Conservation (phyloP, 2,888 invertebrate genomes). For the Mellilla xanthometata region DNA sequence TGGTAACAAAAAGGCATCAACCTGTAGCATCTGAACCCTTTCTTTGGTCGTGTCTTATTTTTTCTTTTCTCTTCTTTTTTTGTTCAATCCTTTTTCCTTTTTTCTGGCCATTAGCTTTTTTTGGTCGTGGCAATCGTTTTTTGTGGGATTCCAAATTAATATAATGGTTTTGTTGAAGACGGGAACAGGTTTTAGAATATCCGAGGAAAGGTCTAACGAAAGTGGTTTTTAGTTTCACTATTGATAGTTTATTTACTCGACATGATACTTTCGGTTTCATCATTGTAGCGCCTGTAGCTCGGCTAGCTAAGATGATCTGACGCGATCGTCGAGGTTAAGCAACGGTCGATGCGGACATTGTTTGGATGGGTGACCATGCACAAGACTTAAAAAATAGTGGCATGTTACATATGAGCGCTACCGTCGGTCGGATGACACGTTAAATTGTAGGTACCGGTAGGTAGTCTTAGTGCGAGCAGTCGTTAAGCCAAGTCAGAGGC, state of each 20-base stretch:
- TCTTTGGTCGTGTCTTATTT: constrained; percentile 56
- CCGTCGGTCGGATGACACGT: too few relatives aligned
- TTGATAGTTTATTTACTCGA: constrained; percentile 32
- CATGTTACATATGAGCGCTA: too few relatives aligned
- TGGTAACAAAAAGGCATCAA: constrained; percentile 44
- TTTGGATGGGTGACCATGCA: too few relatives aligned
- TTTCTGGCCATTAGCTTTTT: constrained; percentile 79
- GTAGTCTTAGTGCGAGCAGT: too few relatives aligned
- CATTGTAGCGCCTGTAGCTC: too few relatives aligned
- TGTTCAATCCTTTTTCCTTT: constrained; percentile 71
- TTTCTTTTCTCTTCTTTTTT: constrained; percentile 40
- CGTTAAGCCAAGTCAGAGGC: too few relatives aligned
- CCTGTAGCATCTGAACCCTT: constrained; percentile 71
- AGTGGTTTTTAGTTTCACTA: constrained; percentile 66
- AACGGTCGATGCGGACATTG: too few relatives aligned
- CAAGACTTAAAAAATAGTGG: too few relatives aligned
- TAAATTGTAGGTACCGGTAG: too few relatives aligned
- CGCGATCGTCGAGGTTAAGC: too few relatives aligned
- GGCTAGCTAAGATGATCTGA: too few relatives aligned
- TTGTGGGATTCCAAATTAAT: constrained; percentile 81
- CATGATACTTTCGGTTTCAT: constrained; percentile 72
- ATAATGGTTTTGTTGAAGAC: constrained; percentile 70
- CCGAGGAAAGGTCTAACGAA: constrained; percentile 75
- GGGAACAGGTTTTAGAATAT: constrained; percentile 62
- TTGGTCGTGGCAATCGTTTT: constrained; percentile 72